Base-by-base conservation (phyloP, 2,888 invertebrate genomes). In the Ochlodes sylvanus region DNA sequence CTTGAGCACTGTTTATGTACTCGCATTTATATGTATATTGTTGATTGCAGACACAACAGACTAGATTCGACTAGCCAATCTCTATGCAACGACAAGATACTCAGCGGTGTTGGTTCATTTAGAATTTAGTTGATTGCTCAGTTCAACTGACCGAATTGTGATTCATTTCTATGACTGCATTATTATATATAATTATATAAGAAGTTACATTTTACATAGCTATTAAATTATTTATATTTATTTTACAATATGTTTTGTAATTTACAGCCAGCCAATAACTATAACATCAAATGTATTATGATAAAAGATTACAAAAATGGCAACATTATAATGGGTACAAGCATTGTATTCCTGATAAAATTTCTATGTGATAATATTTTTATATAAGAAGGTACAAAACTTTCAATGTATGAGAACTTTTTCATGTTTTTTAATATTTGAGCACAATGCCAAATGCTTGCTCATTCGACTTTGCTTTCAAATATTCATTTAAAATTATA, bases 21-120 rank as follows among this genome's bases (percentile, higher is more conserved):
- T 27, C 1, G 34, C 34, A 34, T 34, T 34, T 1, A 34, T 9
- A 12, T 3, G 10, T 38, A 38, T 12, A 21, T 19, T 42, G 0
- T 58, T 71, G 32, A 21, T 77, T 77, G 60, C 77, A 77, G 77
- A 77, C 63, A 47, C 73, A 17, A 70, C 73, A 17, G 76, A 77
- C 63, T 74, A 72, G 56, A 34, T 38, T 10, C 32, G 47, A 15
- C 47, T 32, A 27, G 56, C 57, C 61, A 62, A 68, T 68, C 56
- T 57, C 47, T 38, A 34, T 17, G 50, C 52, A 44, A 41, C 50
- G 34, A 67, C 56, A 50, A 17, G 56, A 68, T 41, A 62, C 57
- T 63, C 68, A 62, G 63, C 42, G 57, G 56, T 68, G 56, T 68
- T 68, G 62, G 68, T 50, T 63, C 57, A 41, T 62, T 38, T 62